These are phyloP conservation scores for Bambusicola thoracicus DNA, from an alignment of 2,113 vertebrate species.

Conservation along the genomic window DNA sequence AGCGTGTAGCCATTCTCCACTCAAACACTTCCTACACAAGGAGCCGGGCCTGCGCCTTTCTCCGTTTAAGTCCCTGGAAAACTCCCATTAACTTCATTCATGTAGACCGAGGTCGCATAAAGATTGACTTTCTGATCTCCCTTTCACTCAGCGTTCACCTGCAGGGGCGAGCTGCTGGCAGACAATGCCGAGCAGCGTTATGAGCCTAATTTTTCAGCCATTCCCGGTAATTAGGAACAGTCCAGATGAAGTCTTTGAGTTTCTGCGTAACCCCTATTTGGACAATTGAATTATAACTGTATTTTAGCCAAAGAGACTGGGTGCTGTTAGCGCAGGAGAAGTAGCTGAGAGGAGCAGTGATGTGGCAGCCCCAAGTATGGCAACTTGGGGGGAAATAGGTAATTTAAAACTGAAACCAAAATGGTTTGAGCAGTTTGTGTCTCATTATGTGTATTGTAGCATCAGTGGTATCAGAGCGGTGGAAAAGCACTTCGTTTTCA, in stretches of 20 bases:
- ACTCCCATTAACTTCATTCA: conserved; percentile 67
- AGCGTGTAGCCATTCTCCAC: conserved; percentile 73
- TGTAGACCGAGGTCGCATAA: conserved; percentile 7
- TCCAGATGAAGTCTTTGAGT: neutral
- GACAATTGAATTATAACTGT: neutral
- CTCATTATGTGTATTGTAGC: neutral
- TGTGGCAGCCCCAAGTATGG: neutral
- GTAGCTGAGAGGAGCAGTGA: neutral
- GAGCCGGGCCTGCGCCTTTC: conserved; percentile 42
- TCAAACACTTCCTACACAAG: conserved; percentile 78
- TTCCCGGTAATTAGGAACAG: neutral
- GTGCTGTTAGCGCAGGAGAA: neutral
- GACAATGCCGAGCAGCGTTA: neutral
- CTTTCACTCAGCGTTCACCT: conserved; percentile 63
- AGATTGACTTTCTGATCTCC: conserved; percentile 71
- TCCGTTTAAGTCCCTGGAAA: conserved; percentile 36
- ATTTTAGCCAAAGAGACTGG: neutral
- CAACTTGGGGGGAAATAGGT: neutral
- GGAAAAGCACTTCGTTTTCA: neutral
- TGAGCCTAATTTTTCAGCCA: neutral
- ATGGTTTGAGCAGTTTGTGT: neutral
- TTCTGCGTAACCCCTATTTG: neutral
- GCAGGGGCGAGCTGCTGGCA: conserved; percentile 47
- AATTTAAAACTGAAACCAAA: neutral
- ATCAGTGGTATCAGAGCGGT: neutral